Conservation (phyloP, 2,797 vertebrate species). For the Macroramphosus scolopax region DNA sequence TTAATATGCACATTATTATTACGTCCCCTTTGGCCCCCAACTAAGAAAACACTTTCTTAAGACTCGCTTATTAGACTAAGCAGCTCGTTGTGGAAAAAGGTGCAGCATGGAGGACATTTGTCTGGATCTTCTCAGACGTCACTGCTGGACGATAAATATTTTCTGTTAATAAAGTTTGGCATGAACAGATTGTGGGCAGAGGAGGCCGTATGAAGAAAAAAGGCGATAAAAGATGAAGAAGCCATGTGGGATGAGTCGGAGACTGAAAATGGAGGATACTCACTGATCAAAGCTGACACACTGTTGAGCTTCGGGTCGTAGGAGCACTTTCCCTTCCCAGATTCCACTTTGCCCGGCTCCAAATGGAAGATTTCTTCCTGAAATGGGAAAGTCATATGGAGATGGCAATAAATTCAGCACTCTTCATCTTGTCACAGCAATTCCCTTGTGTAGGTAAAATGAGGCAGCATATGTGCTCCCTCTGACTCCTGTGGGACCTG, state of each 20-base stretch:
- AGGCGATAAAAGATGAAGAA: slow-evolving; percentile 24
- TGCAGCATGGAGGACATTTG: too few relatives aligned
- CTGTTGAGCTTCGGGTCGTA: slow-evolving; percentile 98
- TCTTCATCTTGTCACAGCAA: slow-evolving; percentile 65
- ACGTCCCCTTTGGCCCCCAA: too few relatives aligned
- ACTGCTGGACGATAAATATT: slow-evolving; percentile 21
- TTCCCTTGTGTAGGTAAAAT: slow-evolving; percentile 56
- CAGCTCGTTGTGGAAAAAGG: slow-evolving; percentile 43
- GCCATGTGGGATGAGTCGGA: slow-evolving; percentile 26
- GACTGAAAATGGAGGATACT: slow-evolving; percentile 70
- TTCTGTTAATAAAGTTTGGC: slow-evolving; percentile 34
- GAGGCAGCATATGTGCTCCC: slow-evolving; percentile 47
- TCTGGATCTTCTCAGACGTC: slow-evolving; percentile 19
- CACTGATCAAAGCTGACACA: slow-evolving; percentile 95
- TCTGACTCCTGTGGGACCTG: slow-evolving; percentile 58
- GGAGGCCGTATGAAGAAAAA: slow-evolving; percentile 27
- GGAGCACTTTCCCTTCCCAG: slow-evolving; percentile 98
- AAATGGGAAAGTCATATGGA: slow-evolving; percentile 67
- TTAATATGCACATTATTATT: too few relatives aligned
- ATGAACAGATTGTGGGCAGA: background rate
- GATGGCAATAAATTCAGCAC: slow-evolving; percentile 65
- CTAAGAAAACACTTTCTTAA: too few relatives aligned
- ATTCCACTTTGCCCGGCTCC: slow-evolving; percentile 93
- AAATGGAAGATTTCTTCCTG: slow-evolving; percentile 97
- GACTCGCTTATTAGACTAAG: slow-evolving; percentile 31